Percentiles rank a stretch among this genome's conserved stretches.
These are phyloP conservation scores for Discoglossus pictus DNA, from an alignment of 2,797 vertebrate species.

Conservation along the genomic window DNA sequence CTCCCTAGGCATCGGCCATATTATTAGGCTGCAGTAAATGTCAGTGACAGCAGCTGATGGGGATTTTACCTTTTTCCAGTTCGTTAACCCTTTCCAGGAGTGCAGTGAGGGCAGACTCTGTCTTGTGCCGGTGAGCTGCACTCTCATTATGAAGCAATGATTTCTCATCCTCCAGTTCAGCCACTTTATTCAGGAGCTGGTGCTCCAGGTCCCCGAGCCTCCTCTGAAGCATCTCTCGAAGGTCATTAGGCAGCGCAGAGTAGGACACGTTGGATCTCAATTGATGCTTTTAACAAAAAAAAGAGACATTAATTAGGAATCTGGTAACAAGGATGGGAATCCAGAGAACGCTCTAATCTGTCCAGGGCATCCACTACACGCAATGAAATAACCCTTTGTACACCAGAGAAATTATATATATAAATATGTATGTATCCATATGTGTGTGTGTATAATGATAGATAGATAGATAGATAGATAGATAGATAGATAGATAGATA, in stretches of 20 bases:
- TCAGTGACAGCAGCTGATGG: too few relatives aligned
- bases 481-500: too few relatives aligned
- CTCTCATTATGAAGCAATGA: slow-evolving; percentile 92
- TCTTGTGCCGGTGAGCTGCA: slow-evolving; percentile 85
- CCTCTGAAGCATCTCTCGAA: slow-evolving; percentile 88
- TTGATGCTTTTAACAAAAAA: slow-evolving; percentile 80
- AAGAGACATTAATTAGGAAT: slow-evolving; percentile 15
- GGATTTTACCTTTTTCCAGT: slow-evolving; percentile 92
- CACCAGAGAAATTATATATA: background rate
- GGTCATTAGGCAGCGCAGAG: slow-evolving; percentile 79
- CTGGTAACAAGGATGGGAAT: slow-evolving; percentile 1
- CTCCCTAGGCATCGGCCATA: too few relatives aligned
- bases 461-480: too few relatives aligned
- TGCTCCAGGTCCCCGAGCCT: slow-evolving; percentile 88
- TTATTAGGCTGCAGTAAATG: too few relatives aligned
- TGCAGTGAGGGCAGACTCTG: slow-evolving; percentile 84
- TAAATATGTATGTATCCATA: too few relatives aligned
- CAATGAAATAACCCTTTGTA: slow-evolving; percentile 7
- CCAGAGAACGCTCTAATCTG: background rate
- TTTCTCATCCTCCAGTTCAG: slow-evolving; percentile 90
- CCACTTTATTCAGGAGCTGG: slow-evolving; percentile 91
- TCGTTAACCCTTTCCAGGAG: slow-evolving; percentile 91
- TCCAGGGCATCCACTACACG: background rate
- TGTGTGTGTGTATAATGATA: too few relatives aligned
- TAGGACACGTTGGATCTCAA: slow-evolving; percentile 84